phyloP scores from a whole-genome alignment of 2,113 vertebrate species.

The Petroica traversi region DNA sequence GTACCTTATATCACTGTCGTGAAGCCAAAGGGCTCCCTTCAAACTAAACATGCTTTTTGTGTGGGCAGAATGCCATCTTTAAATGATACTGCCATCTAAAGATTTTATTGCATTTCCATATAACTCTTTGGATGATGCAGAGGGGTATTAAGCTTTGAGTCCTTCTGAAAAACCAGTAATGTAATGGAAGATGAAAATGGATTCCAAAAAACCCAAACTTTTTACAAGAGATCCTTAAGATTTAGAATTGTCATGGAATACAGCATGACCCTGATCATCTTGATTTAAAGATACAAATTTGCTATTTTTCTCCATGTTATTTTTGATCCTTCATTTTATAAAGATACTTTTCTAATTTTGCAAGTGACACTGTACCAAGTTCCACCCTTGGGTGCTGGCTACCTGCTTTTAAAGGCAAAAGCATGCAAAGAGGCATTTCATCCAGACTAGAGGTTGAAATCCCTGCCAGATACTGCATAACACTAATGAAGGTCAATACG shows the following conservation, averaged over 20 bases:
- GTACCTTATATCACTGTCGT: background rate
- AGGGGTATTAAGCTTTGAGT: background rate
- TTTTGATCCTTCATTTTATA: background rate
- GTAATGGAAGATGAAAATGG: background rate
- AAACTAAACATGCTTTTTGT: background rate
- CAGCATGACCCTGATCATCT: fast-evolving
- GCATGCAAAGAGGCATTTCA: background rate
- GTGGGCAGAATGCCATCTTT: background rate
- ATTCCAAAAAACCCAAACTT: background rate
- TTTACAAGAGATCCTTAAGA: background rate
- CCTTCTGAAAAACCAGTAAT: background rate
- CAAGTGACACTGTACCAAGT: background rate
- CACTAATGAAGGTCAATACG: background rate
- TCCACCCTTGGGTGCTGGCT: background rate
- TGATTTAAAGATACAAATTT: background rate
- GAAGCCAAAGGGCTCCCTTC: background rate
- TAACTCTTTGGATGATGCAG: background rate
- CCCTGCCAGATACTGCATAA: background rate
- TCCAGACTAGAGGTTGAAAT: background rate
- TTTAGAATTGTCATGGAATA: background rate
- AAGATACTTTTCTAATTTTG: background rate
- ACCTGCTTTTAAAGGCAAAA: background rate
- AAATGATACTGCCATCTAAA: background rate
- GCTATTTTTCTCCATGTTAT: background rate
- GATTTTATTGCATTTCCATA: background rate